phyloP scores from a whole-genome alignment of 2,113 vertebrate genomes.

The Aptenodytes forsteri region DNA sequence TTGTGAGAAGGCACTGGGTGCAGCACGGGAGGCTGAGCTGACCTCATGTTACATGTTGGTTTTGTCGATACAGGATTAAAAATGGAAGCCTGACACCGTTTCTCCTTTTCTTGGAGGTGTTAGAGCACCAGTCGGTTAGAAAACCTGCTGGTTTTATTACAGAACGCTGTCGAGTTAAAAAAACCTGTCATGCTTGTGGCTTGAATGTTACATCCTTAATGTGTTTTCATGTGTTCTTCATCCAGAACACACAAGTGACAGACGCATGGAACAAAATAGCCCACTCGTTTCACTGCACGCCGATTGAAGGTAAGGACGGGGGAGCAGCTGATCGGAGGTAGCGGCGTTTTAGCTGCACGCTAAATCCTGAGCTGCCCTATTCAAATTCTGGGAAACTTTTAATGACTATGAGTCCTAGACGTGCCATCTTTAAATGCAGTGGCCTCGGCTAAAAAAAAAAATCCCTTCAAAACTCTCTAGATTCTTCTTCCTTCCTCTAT shows the following conservation, averaged over 20 bases:
- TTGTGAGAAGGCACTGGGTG: neutral
- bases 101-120: neutral
- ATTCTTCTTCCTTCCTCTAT: neutral
- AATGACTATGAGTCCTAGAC: no score
- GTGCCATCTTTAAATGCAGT: neutral
- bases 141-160: neutral
- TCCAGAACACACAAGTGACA: conserved; percentile 94
- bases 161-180: accelerated
- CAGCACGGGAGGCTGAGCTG: neutral
- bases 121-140: neutral
- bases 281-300: conserved; percentile 94
- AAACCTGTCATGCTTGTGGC: accelerated
- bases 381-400: neutral
- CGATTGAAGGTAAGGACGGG: conserved; percentile 87
- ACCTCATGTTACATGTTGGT: accelerated
- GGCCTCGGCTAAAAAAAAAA: neutral
- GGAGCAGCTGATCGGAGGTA: neutral
- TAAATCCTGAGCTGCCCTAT: neutral
- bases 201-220: accelerated
- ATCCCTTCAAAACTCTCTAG: neutral
- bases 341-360: no score
- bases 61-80: neutral
- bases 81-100: accelerated
- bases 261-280: conserved; percentile 99
- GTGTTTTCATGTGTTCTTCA: neutral